Evolutionary conservation across 1,140 invertebrate species (phyloP).

Genomic region (Neodiprion pinetum): DNA sequence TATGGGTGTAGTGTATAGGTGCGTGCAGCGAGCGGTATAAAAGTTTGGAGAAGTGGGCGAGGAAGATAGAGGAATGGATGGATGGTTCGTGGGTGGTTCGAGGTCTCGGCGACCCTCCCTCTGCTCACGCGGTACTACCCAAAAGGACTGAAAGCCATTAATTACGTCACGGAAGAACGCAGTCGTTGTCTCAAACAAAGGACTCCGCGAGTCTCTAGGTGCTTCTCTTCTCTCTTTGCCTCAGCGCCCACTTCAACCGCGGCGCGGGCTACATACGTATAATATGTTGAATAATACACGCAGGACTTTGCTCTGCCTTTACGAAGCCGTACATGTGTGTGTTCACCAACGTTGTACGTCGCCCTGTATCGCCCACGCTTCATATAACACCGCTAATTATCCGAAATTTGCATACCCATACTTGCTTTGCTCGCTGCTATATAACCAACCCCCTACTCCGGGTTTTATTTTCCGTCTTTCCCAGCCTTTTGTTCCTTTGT

Average conservation of each 20-base stretch:
- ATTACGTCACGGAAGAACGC: slow-evolving; percentile 61
- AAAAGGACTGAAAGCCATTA: slow-evolving; percentile 51
- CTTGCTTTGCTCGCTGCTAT: background rate
- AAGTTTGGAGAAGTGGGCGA: background rate
- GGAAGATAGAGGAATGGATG: too few relatives aligned
- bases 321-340: background rate
- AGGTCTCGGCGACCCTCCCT: too few relatives aligned
- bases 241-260: too few relatives aligned
- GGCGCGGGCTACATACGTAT: too few relatives aligned
- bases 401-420: slow-evolving; percentile 47
- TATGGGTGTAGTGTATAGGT: background rate
- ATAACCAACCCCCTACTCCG: background rate
- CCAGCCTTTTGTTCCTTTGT: background rate
- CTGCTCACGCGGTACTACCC: background rate
- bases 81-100: too few relatives aligned
- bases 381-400: slow-evolving; percentile 56
- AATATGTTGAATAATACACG: too few relatives aligned
- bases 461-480: background rate
- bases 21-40: background rate
- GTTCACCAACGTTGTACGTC: slow-evolving; percentile 31
- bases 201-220: slow-evolving; percentile 10
- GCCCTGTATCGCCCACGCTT: slow-evolving; percentile 46
- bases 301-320: too few relatives aligned
- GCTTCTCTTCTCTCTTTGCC: background rate
- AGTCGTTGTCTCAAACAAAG: slow-evolving; percentile 59